Evolutionary conservation across 2,797 vertebrate genomes (phyloP).

Genomic region (Tadarida brasiliensis): DNA sequence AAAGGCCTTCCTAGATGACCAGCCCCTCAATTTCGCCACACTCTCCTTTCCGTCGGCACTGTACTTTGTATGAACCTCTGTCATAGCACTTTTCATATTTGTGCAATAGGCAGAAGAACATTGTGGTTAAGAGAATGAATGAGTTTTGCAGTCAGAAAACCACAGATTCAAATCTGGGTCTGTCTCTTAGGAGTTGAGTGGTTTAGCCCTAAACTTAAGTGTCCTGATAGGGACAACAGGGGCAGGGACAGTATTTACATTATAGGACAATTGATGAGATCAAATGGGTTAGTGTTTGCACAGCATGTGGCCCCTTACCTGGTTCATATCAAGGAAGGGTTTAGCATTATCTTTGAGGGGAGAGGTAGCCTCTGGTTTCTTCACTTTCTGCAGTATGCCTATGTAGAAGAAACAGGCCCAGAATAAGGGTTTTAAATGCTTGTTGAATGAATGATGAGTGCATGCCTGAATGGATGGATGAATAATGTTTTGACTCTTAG

Average conservation of each 20-base stretch:
- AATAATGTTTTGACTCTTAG: background rate
- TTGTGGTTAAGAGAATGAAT: background rate
- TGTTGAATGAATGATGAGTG: background rate
- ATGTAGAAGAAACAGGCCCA: background rate
- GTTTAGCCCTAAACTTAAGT: background rate
- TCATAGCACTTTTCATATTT: background rate
- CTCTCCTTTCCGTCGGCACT: background rate
- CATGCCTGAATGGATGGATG: background rate
- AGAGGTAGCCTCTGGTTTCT: background rate
- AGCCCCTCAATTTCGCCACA: fast-evolving
- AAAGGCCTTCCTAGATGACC: background rate
- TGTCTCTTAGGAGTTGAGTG: background rate
- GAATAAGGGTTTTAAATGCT: background rate
- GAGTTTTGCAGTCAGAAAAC: background rate
- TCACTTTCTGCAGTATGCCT: background rate
- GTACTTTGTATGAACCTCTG: background rate
- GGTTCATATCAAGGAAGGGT: background rate
- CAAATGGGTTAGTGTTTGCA: background rate
- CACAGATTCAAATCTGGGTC: background rate
- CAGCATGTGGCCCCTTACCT: background rate
- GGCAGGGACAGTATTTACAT: background rate
- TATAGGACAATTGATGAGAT: background rate
- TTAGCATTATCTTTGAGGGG: background rate
- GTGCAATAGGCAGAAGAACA: background rate
- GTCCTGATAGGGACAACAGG: background rate